phyloP scores from a whole-genome alignment of 2,797 vertebrate species.

The Mionectes olivaceus region DNA sequence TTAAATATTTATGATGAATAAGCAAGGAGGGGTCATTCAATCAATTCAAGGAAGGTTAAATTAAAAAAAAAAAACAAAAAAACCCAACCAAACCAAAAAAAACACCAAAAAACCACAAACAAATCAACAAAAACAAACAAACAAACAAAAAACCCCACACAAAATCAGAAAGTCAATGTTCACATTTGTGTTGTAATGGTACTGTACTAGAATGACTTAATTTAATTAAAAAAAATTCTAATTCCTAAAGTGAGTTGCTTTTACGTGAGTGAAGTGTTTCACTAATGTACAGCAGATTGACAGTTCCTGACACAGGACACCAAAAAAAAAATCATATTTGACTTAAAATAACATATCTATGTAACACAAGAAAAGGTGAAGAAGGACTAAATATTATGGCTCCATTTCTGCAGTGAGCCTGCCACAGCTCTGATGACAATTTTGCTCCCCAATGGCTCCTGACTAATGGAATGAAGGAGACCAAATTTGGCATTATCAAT shows the following conservation, averaged over 20 bases:
- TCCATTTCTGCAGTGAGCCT: not conserved
- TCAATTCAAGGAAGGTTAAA: not conserved
- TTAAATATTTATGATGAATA: not conserved
- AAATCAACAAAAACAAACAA: not conserved
- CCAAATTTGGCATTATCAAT: not conserved
- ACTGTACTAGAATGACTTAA: not conserved
- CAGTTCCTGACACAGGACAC: not conserved
- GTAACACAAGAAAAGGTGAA: not conserved
- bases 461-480: rapidly evolving
- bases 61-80: not conserved
- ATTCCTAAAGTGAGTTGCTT: not conserved
- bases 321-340: not conserved
- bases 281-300: rapidly evolving
- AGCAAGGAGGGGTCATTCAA: not conserved
- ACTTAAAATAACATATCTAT: not conserved
- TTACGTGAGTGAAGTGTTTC: not conserved
- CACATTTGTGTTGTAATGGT: not conserved
- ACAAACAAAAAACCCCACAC: no score
- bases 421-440: not conserved
- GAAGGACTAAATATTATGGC: not conserved
- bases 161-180: not conserved
- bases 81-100: no score
- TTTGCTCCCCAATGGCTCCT: not conserved
- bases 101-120: no score
- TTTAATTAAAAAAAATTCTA: not conserved